phyloP scores from a whole-genome alignment of 2,888 invertebrate species.

The Caenorhabditis doughertyi region DNA sequence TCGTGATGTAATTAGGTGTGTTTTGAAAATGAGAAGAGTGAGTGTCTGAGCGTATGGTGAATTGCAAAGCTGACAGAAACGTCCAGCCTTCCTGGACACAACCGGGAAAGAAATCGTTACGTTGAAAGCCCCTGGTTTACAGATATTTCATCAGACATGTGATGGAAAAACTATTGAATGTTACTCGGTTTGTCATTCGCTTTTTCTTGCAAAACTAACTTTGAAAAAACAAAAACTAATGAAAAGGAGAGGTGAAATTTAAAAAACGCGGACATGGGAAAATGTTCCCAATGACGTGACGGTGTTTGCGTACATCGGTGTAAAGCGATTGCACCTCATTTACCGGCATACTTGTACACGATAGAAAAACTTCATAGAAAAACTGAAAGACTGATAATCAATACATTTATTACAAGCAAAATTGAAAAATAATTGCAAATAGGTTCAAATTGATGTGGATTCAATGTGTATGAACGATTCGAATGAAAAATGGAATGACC shows the following conservation, averaged over 20 bases:
- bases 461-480: constrained; percentile 19
- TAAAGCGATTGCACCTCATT: background rate
- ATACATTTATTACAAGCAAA: background rate
- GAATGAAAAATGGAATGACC: constrained; percentile 39
- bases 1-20: constrained; percentile 52
- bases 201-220: background rate
- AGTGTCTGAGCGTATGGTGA: background rate
- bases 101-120: no score
- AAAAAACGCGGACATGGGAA: constrained; percentile 36
- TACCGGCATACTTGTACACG: no score
- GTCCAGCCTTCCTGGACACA: background rate
- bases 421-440: background rate
- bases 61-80: background rate
- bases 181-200: no score
- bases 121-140: no score
- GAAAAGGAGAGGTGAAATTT: constrained; percentile 10
- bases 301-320: constrained; percentile 51
- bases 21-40: constrained; percentile 28
- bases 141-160: no score
- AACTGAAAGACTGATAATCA: background rate
- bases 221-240: background rate
- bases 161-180: no score
- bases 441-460: constrained; percentile 18
- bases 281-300: constrained; percentile 24
- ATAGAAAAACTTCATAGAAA: background rate